These are phyloP conservation scores for Creontiades dilutus DNA, from an alignment of 2,888 invertebrate genomes.

Conservation along the genomic window DNA sequence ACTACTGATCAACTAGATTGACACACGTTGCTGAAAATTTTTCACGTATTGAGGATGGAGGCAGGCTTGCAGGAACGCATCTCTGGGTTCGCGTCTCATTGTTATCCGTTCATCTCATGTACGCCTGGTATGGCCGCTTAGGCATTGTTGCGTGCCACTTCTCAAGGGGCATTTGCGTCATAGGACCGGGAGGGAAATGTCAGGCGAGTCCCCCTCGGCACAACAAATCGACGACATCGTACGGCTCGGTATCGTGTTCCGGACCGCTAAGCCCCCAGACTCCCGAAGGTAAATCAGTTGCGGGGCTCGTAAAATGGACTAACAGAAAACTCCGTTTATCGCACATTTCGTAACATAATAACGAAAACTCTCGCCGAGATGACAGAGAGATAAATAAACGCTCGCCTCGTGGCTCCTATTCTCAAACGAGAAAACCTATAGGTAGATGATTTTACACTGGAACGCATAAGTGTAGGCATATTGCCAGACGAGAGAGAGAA, in stretches of 20 bases:
- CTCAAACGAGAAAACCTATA: neutral
- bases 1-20: no score
- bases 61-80: neutral
- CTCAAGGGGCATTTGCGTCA: neutral
- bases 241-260: constrained; percentile 18
- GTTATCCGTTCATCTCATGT: constrained; percentile 2
- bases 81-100: neutral
- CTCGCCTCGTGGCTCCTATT: neutral
- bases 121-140: neutral
- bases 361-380: neutral
- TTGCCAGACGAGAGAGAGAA: no score
- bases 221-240: constrained; percentile 45
- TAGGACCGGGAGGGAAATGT: constrained; percentile 13
- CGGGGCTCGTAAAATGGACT: neutral
- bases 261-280: neutral
- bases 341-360: constrained; percentile 28
- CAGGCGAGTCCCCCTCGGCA: neutral
- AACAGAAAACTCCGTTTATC: constrained; percentile 17
- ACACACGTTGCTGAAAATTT: no score
- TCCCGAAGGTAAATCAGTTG: constrained; percentile 13
- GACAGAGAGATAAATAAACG: constrained; percentile 28
- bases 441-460: neutral
- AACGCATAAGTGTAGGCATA: no score
- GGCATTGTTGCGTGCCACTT: neutral
- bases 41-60: no score